These are phyloP conservation scores for Aegypius monachus DNA, from an alignment of 2,113 vertebrate genomes.

Conservation along the genomic window DNA sequence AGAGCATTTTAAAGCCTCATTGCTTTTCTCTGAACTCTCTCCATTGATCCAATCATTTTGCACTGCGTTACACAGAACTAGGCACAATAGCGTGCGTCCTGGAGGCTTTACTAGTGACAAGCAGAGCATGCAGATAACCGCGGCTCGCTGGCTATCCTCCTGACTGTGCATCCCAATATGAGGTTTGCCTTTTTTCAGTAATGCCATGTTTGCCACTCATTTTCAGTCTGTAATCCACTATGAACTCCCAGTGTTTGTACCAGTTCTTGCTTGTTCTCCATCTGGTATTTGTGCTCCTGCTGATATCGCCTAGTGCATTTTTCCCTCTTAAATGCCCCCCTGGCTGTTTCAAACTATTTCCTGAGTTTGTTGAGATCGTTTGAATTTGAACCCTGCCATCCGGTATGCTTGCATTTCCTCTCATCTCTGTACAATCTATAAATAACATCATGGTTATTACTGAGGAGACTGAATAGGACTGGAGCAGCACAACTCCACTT, in stretches of 20 bases:
- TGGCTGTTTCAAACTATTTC: neutral
- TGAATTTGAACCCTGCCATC: neutral
- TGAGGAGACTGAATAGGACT: neutral
- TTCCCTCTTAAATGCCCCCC: neutral
- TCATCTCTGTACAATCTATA: neutral
- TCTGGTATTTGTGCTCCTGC: neutral
- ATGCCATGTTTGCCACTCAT: neutral
- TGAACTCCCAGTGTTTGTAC: neutral
- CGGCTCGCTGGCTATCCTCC: neutral
- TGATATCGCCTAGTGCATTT: neutral
- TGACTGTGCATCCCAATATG: neutral
- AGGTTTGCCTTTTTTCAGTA: neutral
- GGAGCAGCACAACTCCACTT: neutral
- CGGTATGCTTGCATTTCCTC: neutral
- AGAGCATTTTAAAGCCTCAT: neutral
- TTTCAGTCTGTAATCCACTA: neutral
- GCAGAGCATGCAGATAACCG: neutral
- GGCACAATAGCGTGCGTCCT: rapidly evolving
- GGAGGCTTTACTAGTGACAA: neutral
- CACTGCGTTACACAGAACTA: neutral
- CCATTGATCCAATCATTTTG: neutral
- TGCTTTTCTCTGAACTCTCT: neutral
- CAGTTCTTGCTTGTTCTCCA: neutral
- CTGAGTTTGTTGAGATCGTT: neutral
- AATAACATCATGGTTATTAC: neutral